Evolutionary conservation across 2,797 vertebrate genomes (phyloP).

Genomic region (Aotus griseimembra): DNA sequence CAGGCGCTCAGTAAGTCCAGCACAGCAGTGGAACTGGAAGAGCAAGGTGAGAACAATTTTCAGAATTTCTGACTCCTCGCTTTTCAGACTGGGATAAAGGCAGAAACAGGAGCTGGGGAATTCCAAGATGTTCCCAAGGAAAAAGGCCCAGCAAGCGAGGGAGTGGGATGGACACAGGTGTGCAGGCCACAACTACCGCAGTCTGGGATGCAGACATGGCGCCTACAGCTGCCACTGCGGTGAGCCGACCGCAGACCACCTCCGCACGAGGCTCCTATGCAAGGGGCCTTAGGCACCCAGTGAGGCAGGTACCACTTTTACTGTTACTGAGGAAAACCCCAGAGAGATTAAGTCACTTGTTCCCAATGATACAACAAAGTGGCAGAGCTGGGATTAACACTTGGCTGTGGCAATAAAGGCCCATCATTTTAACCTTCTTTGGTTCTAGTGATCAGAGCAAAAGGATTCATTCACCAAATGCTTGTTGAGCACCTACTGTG

Average conservation of each 20-base stretch:
- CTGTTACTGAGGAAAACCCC: not conserved
- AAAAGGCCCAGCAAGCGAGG: not conserved
- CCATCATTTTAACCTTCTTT: not conserved
- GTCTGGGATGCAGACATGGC: rapidly evolving
- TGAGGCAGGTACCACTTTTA: rapidly evolving
- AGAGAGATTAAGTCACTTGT: not conserved
- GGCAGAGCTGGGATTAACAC: not conserved
- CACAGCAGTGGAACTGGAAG: not conserved
- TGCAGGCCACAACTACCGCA: rapidly evolving
- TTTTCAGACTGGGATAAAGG: not conserved
- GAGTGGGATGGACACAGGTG: rapidly evolving
- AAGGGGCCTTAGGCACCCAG: rapidly evolving
- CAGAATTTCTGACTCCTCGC: not conserved
- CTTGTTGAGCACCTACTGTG: not conserved
- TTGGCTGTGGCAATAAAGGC: rapidly evolving
- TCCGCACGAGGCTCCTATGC: rapidly evolving
- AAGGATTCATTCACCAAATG: not conserved
- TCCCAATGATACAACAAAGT: not conserved
- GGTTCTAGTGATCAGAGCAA: not conserved
- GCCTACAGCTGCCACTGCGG: rapidly evolving
- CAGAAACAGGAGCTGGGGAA: not conserved
- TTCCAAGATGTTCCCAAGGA: not conserved
- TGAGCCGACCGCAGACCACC: rapidly evolving
- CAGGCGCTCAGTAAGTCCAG: not conserved
- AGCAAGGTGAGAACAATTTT: not conserved